Evolutionary conservation across 2,797 vertebrate genomes (phyloP), one percentile per base, ranked within the genome.

Genomic region (Morus bassanus): DNA sequence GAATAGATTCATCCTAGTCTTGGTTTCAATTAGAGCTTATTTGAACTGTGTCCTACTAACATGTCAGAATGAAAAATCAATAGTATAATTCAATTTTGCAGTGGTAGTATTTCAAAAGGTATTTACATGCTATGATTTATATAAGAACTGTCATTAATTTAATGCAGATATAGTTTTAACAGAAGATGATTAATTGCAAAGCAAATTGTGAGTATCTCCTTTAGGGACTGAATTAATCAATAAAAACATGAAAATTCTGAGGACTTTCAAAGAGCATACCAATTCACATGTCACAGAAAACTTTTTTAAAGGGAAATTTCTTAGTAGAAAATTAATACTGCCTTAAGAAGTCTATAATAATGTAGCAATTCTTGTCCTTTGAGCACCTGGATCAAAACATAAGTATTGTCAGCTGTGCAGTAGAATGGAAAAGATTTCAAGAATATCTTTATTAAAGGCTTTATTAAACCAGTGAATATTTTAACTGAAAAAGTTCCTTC

Each of bases 21-120:
- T 92, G 68, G 51, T 78, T 90, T 97, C 85, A 95, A 60, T 74
- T 96, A 94, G 75, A 91, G 87, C 37, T 97, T 74, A 48, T 51
- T 27, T 93, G 83, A 91, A 67, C 84, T 91, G 60, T 48, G 21
- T 95, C 18, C 15, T 92, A 69, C 76, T 96, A 96, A 96, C 16
- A 57, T 95, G 91, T 91, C 89, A 97, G 85, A 87, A 70, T 95
- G 94, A 97, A 96, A 97, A 97, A 95, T 95, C 90, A 93, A 82
- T 88, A 83, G 11, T 82, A 35, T 92, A 75, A 96, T 91, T 88
- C 86, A 57, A 95, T 88, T 87, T 97, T 95, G 27, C 59, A 81
- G 65, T 76, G 57, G 54, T 89, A 89, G 76, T 74, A 82, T 39
- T 96, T 94, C 45, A 93, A 94, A 96, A 87, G 17, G 22, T 96